Conservation (phyloP, 2,113 vertebrate species). For the Ochotona curzoniae region DNA sequence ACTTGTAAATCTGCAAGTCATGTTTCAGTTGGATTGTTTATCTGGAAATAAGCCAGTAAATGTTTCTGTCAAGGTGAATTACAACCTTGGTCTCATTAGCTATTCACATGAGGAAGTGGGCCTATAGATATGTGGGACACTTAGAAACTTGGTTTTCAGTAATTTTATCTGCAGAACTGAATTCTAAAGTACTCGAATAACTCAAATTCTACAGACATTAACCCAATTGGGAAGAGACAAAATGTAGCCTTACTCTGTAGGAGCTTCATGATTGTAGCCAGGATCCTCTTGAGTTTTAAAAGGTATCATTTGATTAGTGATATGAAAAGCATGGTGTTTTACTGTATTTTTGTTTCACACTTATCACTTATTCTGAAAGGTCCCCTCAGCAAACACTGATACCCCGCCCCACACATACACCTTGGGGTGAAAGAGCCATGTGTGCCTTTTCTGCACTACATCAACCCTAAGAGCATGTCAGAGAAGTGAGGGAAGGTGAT, state of each 20-base stretch:
- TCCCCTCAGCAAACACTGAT: neutral
- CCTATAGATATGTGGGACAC: neutral
- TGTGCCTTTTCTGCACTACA: neutral
- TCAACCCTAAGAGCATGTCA: neutral
- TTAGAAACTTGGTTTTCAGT: neutral
- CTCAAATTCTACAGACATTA: neutral
- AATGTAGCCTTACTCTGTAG: neutral
- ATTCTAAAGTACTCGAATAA: constrained; percentile 27
- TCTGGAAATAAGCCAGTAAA: neutral
- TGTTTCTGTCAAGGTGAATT: neutral
- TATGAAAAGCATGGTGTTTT: neutral
- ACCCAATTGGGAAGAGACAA: neutral
- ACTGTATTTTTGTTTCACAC: neutral
- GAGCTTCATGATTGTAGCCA: neutral
- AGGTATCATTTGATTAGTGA: neutral
- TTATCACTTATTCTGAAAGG: neutral
- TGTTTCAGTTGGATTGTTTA: neutral
- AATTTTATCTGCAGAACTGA: neutral
- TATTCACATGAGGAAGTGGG: neutral
- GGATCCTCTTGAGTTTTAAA: neutral
- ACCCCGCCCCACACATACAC: neutral
- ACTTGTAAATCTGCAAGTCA: neutral
- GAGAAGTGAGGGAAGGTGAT: neutral
- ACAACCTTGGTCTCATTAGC: neutral
- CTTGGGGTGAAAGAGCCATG: neutral